phyloP scores from a whole-genome alignment of 2,888 invertebrate species.

The Sepioteuthis lessoniana region DNA sequence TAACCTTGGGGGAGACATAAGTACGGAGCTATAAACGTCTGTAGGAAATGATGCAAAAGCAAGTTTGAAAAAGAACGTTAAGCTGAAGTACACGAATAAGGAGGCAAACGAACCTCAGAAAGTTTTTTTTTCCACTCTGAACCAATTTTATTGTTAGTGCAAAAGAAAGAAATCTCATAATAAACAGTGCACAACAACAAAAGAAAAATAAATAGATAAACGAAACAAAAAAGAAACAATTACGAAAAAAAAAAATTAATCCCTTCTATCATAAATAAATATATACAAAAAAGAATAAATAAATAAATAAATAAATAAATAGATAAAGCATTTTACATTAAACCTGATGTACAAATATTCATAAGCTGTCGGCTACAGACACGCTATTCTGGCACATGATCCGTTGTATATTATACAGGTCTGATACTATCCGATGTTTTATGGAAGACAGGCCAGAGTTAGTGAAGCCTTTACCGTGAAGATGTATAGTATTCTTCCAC shows the following conservation, averaged over 20 bases:
- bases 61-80: too few species aligned
- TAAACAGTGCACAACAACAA: background rate
- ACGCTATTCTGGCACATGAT: background rate
- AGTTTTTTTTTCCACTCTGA: too few species aligned
- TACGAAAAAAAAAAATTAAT: background rate
- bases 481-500: background rate
- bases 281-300: background rate
- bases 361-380: constrained; percentile 33
- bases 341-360: background rate
- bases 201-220: too few species aligned
- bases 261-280: background rate
- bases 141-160: too few species aligned
- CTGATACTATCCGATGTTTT: background rate
- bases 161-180: background rate
- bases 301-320: background rate
- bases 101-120: too few species aligned
- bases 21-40: too few species aligned
- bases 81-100: too few species aligned
- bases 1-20: too few species aligned
- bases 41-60: too few species aligned
- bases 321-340: background rate
- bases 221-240: too few species aligned
- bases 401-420: background rate
- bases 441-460: background rate
- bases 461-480: background rate